A percentile compares a stretch with the other conserved stretches of the same genome.
These are phyloP conservation scores for Anagyrus pseudococci DNA, from an alignment of 2,888 invertebrate genomes.

Conservation along the genomic window DNA sequence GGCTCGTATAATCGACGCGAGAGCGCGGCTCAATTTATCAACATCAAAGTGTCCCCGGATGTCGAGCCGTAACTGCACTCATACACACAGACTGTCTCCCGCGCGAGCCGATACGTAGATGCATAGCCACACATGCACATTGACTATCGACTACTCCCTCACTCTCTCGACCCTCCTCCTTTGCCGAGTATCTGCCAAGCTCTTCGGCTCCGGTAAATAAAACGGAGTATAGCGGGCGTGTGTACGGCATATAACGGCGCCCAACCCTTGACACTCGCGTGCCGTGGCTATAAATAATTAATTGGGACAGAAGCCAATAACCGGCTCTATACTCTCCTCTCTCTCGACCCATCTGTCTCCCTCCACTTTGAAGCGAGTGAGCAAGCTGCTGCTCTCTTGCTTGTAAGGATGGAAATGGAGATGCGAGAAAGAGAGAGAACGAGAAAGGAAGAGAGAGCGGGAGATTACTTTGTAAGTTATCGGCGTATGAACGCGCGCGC, in stretches of 20 bases:
- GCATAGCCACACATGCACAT: not conserved
- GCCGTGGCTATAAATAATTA: constrained; percentile 23
- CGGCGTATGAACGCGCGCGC: not conserved
- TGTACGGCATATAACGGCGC: not conserved
- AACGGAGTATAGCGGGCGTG: not conserved
- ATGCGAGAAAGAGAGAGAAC: too few relatives aligned
- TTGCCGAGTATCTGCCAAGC: not conserved
- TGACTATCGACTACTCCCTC: too few relatives aligned
- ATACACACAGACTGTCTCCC: not conserved
- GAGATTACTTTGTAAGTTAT: not conserved
- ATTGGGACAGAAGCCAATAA: constrained; percentile 26
- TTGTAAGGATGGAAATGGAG: too few relatives aligned
- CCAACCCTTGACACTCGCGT: constrained; percentile 27
- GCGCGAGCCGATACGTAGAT: not conserved
- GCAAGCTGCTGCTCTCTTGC: too few relatives aligned
- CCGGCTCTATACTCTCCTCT: constrained; percentile 2
- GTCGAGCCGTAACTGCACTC: not conserved
- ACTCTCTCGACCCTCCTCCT: too few relatives aligned
- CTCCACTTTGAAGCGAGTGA: too few relatives aligned
- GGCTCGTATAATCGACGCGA: too few relatives aligned
- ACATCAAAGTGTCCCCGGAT: too few relatives aligned
- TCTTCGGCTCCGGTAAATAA: not conserved
- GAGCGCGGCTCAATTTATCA: too few relatives aligned
- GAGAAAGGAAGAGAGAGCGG: not conserved
- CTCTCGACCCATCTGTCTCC: not conserved